These are phyloP conservation scores for Caenorhabditis latens DNA, from an alignment of 1,140 invertebrate genomes.

Conservation along the genomic window DNA sequence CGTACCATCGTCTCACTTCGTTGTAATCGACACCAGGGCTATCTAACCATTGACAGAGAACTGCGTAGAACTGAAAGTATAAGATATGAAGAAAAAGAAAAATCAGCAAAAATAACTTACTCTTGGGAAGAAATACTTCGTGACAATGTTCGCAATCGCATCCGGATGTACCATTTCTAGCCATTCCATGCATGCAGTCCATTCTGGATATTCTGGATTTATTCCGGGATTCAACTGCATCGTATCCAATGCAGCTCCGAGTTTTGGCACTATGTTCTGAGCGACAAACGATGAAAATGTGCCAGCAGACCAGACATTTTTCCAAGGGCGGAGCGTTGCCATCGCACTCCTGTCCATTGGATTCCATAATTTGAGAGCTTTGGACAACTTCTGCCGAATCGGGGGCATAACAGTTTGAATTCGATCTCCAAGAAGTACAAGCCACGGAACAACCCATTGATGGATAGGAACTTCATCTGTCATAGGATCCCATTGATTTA, in stretches of 20 bases:
- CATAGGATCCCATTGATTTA: constrained; percentile 89
- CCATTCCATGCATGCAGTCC: constrained; percentile 69
- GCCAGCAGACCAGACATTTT: constrained; percentile 84
- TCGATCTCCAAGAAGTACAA: constrained; percentile 83
- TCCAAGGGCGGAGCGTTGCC: constrained; percentile 92
- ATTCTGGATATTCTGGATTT: constrained; percentile 57
- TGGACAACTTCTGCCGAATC: constrained; percentile 90
- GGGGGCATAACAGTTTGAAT: constrained; percentile 90
- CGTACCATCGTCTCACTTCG: constrained; percentile 70
- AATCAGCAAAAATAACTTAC: constrained; percentile 19
- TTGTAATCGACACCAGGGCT: constrained; percentile 57
- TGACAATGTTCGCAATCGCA: constrained; percentile 70
- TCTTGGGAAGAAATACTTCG: constrained; percentile 72
- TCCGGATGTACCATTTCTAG: constrained; percentile 68
- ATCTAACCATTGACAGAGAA: constrained; percentile 67
- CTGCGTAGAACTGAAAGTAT: constrained; percentile 66
- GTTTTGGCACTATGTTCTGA: constrained; percentile 75
- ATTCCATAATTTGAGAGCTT: constrained; percentile 87
- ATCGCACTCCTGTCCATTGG: constrained; percentile 82
- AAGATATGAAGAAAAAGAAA: neutral
- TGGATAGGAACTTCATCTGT: constrained; percentile 93
- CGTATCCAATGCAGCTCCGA: constrained; percentile 31
- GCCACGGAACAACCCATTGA: constrained; percentile 96
- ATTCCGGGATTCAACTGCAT: constrained; percentile 59
- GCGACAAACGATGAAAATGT: constrained; percentile 71